Evolutionary conservation across 1,140 invertebrate genomes (phyloP).

Genomic region (Chlorops oryzae): DNA sequence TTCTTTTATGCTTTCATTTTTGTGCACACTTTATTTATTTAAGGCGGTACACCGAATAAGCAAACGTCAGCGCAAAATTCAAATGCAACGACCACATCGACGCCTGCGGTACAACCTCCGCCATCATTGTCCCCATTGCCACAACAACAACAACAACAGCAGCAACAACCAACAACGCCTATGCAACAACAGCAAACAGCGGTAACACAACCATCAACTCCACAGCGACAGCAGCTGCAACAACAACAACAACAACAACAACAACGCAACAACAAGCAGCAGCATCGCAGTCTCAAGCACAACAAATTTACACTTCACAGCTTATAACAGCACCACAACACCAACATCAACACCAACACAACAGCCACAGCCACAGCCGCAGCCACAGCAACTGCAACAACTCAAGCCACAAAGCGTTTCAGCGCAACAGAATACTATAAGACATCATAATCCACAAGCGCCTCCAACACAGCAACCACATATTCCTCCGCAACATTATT

Average conservation of each 20-base stretch:
- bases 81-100: conserved; percentile 8
- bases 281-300: conserved; percentile 15
- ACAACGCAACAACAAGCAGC: conserved; percentile 14
- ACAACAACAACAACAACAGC: conserved; percentile 32
- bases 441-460: too few relatives aligned
- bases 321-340: conserved; percentile 4
- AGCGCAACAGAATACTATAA: too few relatives aligned
- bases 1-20: too few relatives aligned
- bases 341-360: too few relatives aligned
- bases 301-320: background rate
- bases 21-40: too few relatives aligned
- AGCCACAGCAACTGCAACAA: background rate
- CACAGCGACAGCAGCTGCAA: conserved; percentile 14
- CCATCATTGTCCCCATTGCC: conserved; percentile 14
- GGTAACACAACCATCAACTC: background rate
- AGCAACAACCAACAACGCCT: conserved; percentile 20
- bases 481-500: too few relatives aligned
- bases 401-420: too few relatives aligned
- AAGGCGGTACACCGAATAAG: conserved; percentile 8
- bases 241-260: conserved; percentile 7
- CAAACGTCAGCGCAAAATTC: background rate
- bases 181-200: conserved; percentile 4
- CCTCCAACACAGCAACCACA: too few relatives aligned
- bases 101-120: conserved; percentile 7
- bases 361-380: background rate